These are phyloP conservation scores for Xylocopa sonorina DNA, from an alignment of 1,140 invertebrate species.

Conservation along the genomic window DNA sequence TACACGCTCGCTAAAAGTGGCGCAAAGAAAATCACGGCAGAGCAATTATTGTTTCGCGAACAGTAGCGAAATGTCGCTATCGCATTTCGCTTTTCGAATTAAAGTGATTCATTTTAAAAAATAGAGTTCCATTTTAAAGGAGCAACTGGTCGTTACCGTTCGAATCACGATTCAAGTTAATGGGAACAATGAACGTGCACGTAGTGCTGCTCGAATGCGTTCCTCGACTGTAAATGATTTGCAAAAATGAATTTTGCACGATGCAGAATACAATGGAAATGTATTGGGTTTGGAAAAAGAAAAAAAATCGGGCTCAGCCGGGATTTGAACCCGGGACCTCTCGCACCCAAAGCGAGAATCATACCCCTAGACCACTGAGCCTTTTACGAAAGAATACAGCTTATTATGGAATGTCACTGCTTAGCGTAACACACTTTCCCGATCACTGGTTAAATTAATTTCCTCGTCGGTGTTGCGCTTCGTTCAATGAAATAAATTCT, in stretches of 20 bases:
- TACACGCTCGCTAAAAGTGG: not conserved
- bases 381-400: slow-evolving; percentile 55
- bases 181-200: not conserved
- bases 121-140: not conserved
- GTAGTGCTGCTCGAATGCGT: not conserved
- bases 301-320: slow-evolving; percentile 86
- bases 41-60: not conserved
- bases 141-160: not conserved
- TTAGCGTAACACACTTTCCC: not conserved
- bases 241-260: too few species aligned
- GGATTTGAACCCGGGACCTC: slow-evolving; percentile 95
- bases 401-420: not conserved
- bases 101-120: too few species aligned
- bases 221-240: not conserved
- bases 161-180: not conserved
- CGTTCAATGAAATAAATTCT: not conserved
- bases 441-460: not conserved
- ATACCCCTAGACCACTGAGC: slow-evolving; percentile 95
- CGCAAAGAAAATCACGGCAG: not conserved
- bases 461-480: too few species aligned
- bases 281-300: slow-evolving; percentile 15
- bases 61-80: too few species aligned
- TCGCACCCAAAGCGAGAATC: slow-evolving; percentile 95
- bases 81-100: too few species aligned
- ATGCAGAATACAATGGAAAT: too few species aligned